These are phyloP conservation scores for Aythya baeri DNA, from an alignment of 2,113 vertebrate genomes.

Conservation along the genomic window DNA sequence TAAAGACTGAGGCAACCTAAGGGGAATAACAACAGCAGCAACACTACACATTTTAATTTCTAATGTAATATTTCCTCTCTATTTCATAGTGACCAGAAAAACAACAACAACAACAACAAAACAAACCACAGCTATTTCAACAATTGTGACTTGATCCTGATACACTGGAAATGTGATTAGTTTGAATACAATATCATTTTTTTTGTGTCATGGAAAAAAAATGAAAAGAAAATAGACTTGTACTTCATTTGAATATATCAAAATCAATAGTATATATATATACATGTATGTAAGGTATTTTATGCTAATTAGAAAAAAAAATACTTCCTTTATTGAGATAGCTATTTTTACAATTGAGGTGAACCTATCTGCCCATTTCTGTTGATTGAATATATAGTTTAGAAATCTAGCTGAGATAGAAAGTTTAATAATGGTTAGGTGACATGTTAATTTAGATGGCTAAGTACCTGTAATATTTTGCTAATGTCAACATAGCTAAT, in stretches of 20 bases:
- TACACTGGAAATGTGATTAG: not conserved
- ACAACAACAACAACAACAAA: not conserved
- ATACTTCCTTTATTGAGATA: not conserved
- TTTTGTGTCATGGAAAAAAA: not conserved
- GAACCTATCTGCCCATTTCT: not conserved
- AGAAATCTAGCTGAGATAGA: not conserved
- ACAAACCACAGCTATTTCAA: not conserved
- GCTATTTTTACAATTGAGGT: not conserved
- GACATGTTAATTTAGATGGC: not conserved
- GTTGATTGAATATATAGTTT: not conserved
- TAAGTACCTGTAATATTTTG: not conserved
- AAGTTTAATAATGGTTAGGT: rapidly evolving
- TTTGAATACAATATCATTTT: not conserved
- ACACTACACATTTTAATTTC: not conserved
- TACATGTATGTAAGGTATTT: not conserved
- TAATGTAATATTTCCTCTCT: not conserved
- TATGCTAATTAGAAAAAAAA: not conserved
- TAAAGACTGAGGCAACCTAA: not conserved
- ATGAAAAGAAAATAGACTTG: not conserved
- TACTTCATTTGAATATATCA: not conserved
- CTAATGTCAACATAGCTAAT: not conserved
- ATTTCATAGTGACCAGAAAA: not conserved
- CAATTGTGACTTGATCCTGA: rapidly evolving
- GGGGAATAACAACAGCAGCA: not conserved
- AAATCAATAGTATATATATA: not conserved